These are phyloP conservation scores for Leucophora obtusa DNA, from an alignment of 2,888 invertebrate species.

Conservation along the genomic window DNA sequence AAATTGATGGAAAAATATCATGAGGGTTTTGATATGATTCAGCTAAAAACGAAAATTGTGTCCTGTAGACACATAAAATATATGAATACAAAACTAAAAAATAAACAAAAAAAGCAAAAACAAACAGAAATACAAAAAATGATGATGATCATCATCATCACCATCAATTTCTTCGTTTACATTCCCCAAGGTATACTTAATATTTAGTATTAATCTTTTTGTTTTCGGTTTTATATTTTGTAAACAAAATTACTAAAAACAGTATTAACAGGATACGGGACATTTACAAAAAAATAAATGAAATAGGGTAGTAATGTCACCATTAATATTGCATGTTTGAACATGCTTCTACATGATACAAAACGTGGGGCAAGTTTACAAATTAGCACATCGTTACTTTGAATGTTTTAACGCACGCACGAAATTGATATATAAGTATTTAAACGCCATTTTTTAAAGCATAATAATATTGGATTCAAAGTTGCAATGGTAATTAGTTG, in stretches of 20 bases:
- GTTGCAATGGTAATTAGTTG: too few species aligned
- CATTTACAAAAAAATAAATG: not conserved
- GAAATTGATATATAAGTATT: too few species aligned
- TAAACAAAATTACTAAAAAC: conserved; percentile 24
- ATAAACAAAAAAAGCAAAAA: conserved; percentile 4
- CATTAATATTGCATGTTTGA: conserved; percentile 2
- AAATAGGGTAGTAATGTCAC: not conserved
- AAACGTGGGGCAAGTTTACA: conserved; percentile 48
- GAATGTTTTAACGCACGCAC: conserved; percentile 15
- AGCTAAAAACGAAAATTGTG: conserved; percentile 48
- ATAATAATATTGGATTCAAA: too few species aligned
- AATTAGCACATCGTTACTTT: conserved; percentile 55
- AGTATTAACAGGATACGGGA: not conserved
- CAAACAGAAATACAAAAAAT: too few species aligned
- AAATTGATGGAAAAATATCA: conserved; percentile 48
- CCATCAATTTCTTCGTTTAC: conserved; percentile 34
- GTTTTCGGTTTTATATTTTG: conserved; percentile 16
- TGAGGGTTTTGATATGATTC: conserved; percentile 43
- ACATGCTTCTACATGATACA: conserved; percentile 27
- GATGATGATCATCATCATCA: conserved; percentile 26
- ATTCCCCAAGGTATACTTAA: conserved; percentile 49
- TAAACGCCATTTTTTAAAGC: too few species aligned
- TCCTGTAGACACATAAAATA: conserved; percentile 40
- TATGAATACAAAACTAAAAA: conserved; percentile 17
- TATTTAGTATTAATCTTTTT: conserved; percentile 57